Evolutionary conservation across 2,113 vertebrate genomes (phyloP), one percentile per base, ranked within the genome.

Genomic region (Misgurnus mizolepis): DNA sequence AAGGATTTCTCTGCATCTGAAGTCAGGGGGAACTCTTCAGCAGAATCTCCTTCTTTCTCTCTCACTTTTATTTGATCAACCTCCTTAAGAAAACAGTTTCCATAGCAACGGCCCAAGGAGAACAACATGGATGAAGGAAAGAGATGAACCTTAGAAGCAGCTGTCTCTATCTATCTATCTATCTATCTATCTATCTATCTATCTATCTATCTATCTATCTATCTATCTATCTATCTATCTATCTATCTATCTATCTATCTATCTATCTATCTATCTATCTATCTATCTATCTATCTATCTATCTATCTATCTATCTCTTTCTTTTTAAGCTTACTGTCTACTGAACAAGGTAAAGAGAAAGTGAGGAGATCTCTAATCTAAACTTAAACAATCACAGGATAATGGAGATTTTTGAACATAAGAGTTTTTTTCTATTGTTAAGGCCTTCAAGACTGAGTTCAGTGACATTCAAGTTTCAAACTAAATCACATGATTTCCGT

Each of bases 61-160:
- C 62, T 66, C 61, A 71, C 47, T 55, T 76, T 61, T 68, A 69
- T 81, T 74, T 76, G 56, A 73, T 78, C 75, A 49, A 67, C 68
- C 71, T 74, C 71, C 74, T 78, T 76, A 71, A 78, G 65, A 81
- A 83, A 81, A 77, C 0, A 40, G 80, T 87, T 82, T 85, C 87
- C 87, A 90, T 88, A 85, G 89, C 67, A 85, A 91, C 86, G 3
- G 53, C 50, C 61, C 60, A 9, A n/a, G 68, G 81, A 79, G 84
- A 80, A 84, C 82, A 73, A 60, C 67, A 14, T 69, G 43, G 67
- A 87, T 82, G 85, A 85, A 83, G 77, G 76, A 73, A n/a, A 74
- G 74, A 70, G 78, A 84, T 79, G 73, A 83, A 66, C 45, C n/a
- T 40, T 45, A 84, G 77, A 80, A 49, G 67, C 79, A 58, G 64